These are phyloP conservation scores for Shinisaurus crocodilurus DNA, from an alignment of 2,113 vertebrate genomes.

Conservation along the genomic window DNA sequence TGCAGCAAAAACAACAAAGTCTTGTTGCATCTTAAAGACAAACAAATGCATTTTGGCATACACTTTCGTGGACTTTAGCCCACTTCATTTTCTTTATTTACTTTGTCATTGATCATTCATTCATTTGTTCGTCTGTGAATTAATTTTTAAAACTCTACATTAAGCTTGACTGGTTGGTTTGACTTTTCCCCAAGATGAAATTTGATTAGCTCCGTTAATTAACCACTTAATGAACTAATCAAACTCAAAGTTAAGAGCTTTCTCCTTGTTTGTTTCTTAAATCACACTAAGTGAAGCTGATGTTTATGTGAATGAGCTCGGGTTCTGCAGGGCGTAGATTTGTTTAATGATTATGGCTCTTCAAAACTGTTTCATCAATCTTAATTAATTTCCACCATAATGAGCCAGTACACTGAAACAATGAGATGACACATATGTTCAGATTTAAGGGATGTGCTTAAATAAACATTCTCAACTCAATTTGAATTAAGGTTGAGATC, in stretches of 20 bases:
- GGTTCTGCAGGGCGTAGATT: background rate
- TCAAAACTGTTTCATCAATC: slow-evolving; percentile 31
- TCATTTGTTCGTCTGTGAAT: background rate
- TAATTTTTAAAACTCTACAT: background rate
- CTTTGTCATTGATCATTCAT: background rate
- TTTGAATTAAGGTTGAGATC: background rate
- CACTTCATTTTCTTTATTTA: background rate
- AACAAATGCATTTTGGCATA: too few species aligned
- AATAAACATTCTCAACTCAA: background rate
- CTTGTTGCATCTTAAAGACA: too few species aligned
- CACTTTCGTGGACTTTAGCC: background rate
- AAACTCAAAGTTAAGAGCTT: background rate
- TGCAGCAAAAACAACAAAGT: too few species aligned
- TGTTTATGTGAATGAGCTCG: background rate
- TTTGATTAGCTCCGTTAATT: slow-evolving; percentile 16
- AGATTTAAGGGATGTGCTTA: slow-evolving; percentile 2
- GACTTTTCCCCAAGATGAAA: slow-evolving; percentile 11
- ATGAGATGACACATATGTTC: slow-evolving; percentile 18
- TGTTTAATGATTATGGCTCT: slow-evolving; percentile 13
- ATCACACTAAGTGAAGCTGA: slow-evolving; percentile 11
- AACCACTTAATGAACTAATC: slow-evolving; percentile 26
- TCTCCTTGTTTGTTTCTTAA: background rate
- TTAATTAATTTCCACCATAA: slow-evolving; percentile 27
- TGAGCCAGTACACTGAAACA: slow-evolving; percentile 9
- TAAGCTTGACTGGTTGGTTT: slow-evolving; percentile 6